Percentiles rank a stretch among this genome's conserved stretches.
These are phyloP conservation scores for Etheostoma spectabile DNA, from an alignment of 2,113 vertebrate species.

Conservation along the genomic window DNA sequence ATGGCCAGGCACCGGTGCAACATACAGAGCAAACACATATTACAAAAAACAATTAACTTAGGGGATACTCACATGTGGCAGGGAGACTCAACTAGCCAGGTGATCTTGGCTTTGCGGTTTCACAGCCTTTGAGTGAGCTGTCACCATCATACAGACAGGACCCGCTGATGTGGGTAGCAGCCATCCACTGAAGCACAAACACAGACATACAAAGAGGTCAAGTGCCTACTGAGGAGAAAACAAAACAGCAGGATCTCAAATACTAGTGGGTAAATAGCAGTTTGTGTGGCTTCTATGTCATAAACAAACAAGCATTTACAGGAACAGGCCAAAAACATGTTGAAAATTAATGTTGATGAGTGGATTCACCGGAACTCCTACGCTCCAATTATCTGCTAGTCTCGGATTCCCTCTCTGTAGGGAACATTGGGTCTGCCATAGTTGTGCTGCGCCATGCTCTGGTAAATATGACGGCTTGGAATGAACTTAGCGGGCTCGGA, in stretches of 20 bases:
- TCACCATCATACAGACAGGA: conserved; percentile 93
- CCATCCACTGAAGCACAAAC: conserved; percentile 91
- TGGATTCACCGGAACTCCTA: conserved; percentile 28
- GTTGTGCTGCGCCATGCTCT: conserved; percentile 66
- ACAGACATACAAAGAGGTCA: conserved; percentile 60
- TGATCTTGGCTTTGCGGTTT: conserved; percentile 96
- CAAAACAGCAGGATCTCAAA: conserved; percentile 27
- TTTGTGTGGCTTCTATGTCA: conserved; percentile 41
- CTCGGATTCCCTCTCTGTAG: conserved; percentile 44
- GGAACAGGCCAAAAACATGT: conserved; percentile 17
- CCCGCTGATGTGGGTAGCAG: conserved; percentile 97
- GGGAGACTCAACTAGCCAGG: conserved; percentile 98
- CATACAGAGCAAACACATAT: no score
- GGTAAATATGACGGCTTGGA: conserved; percentile 79
- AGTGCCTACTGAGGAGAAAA: conserved; percentile 38
- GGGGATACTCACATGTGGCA: conserved; percentile 92
- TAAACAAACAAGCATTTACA: conserved; percentile 51
- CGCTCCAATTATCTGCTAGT: conserved; percentile 30
- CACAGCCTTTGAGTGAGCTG: conserved; percentile 94
- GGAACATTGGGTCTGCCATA: conserved; percentile 47
- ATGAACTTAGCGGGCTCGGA: conserved; percentile 78
- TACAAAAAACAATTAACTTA: conserved; percentile 41
- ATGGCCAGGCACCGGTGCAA: no score
- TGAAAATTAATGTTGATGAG: conserved; percentile 23
- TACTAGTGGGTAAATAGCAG: conserved; percentile 42